Evolutionary conservation across 1,140 invertebrate genomes (phyloP).

Genomic region (Mesaphorura yosii): DNA sequence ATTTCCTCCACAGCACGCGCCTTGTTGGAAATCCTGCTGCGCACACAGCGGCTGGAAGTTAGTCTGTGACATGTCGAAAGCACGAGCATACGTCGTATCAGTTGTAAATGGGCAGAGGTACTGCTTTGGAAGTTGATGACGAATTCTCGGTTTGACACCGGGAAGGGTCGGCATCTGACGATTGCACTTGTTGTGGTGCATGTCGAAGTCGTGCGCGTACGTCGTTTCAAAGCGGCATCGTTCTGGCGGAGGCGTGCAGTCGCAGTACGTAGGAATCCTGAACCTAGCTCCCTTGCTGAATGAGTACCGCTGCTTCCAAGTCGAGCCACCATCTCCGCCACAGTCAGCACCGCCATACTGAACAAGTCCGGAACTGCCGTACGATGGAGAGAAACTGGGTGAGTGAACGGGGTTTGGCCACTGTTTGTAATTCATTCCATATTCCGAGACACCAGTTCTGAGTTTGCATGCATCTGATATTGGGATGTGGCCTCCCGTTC

Average conservation of each 20-base stretch:
- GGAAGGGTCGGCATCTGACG: background rate
- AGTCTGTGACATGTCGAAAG: slow-evolving; percentile 23
- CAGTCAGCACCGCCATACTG: no score
- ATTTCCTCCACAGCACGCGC: slow-evolving; percentile 4
- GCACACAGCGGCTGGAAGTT: slow-evolving; percentile 17
- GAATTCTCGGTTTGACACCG: slow-evolving; percentile 11
- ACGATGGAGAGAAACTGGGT: slow-evolving; percentile 2
- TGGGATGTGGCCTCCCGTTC: slow-evolving; percentile 13
- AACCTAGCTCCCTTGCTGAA: slow-evolving; percentile 28
- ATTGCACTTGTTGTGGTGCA: slow-evolving; percentile 7
- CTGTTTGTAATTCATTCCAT: slow-evolving; percentile 21
- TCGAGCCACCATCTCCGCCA: background rate
- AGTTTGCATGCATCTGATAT: slow-evolving; percentile 10
- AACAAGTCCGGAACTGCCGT: background rate
- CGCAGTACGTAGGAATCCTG: slow-evolving; percentile 25
- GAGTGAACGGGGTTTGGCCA: slow-evolving; percentile 21
- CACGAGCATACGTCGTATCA: slow-evolving; percentile 24
- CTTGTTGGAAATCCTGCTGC: slow-evolving; percentile 6
- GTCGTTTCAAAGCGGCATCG: slow-evolving; percentile 26
- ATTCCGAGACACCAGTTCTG: slow-evolving; percentile 21
- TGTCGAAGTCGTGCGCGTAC: slow-evolving; percentile 23
- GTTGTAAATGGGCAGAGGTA: slow-evolving; percentile 27
- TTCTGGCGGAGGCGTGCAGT: slow-evolving; percentile 29
- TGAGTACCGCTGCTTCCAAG: slow-evolving; percentile 18
- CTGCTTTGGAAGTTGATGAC: slow-evolving; percentile 16